A percentile compares a stretch with the other conserved stretches of the same genome.
phyloP scores from a whole-genome alignment of 2,797 vertebrate species.

The Serranus cabrilla region DNA sequence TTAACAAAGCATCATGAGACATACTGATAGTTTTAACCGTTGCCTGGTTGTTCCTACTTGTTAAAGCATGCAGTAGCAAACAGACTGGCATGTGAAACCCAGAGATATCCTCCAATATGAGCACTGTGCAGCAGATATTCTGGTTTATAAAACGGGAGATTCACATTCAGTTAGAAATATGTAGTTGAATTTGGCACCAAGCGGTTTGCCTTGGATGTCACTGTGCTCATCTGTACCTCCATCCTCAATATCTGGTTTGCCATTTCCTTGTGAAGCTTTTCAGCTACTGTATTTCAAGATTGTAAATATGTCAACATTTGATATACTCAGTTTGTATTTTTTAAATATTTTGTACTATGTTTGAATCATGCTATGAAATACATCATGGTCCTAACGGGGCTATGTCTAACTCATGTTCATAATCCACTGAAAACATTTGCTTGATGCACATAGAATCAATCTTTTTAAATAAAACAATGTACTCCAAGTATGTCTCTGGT shows the following conservation, averaged over 20 bases:
- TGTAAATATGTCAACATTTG: slow-evolving; percentile 83
- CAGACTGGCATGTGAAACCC: slow-evolving; percentile 48
- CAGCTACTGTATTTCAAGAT: slow-evolving; percentile 70
- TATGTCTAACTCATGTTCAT: slow-evolving; percentile 55
- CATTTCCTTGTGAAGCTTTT: slow-evolving; percentile 54
- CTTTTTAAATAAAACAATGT: slow-evolving; percentile 75
- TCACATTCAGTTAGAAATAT: neutral
- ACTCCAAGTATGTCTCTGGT: slow-evolving; percentile 23
- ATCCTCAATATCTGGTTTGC: slow-evolving; percentile 33
- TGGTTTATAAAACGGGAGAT: neutral
- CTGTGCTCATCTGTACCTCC: slow-evolving; percentile 44
- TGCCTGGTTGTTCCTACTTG: slow-evolving; percentile 60
- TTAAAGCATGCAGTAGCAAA: slow-evolving; percentile 67
- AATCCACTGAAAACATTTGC: slow-evolving; percentile 61
- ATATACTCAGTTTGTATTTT: slow-evolving; percentile 81
- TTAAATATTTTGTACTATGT: slow-evolving; percentile 86
- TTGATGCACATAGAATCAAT: slow-evolving; percentile 60
- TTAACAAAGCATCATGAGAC: slow-evolving; percentile 50
- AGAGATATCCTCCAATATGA: slow-evolving; percentile 23
- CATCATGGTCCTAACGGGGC: slow-evolving; percentile 54
- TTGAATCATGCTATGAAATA: slow-evolving; percentile 69
- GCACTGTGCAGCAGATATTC: slow-evolving; percentile 36
- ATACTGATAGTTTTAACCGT: slow-evolving; percentile 40
- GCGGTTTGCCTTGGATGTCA: neutral
- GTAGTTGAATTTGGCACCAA: neutral